Base-by-base conservation (phyloP, 2,888 invertebrate species). In the Thecocarcelia acutangulata region DNA sequence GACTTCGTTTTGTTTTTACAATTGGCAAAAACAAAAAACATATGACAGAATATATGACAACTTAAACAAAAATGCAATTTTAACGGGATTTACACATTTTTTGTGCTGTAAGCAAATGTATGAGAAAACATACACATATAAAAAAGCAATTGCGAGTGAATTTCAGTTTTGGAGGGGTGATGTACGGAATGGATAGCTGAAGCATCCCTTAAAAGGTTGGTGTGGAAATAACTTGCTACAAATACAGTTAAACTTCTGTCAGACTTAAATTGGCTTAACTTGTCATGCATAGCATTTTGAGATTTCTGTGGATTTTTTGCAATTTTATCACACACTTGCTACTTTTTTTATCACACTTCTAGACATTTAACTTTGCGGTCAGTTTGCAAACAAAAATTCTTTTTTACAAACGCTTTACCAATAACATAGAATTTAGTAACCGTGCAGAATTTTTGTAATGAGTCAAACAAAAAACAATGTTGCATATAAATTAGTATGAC, bases 211-310 rank as follows among this genome's bases (percentile, higher is more conserved):
- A 58, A 58, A 54, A 33, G 28, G 52, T 21, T 46, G 12, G 12
- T 37, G 42, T 37, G 48, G 63, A 58, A 68, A 52, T 37, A 80
- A 50, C 56, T 79, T 66, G 59, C 58, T 40, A 24, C 48, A 58
- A 58, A 73, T 54, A 68, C 68, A 69, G 61, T 50, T 69, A 73
- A 77, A 74, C 64, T 59, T 50, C 70, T 82, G 74, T 81, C 58
- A 64, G 87, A 87, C 87, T 88, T 88, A 88, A 88, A 87, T 76
- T 87, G 87, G 87, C 86, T 88, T 87, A 88, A 88, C 86, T 87
- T 88, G 87, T 88, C 88, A 88, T 86, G 87, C 87, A 86, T 85
- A 85, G 85, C 76, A 83, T 74, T 82, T 66, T 37, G 52, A 59
- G 87, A 87, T 87, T 87, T 87, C 85, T 86, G 85, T 85, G 86